Evolutionary conservation across 2,113 vertebrate genomes (phyloP).

Genomic region (Erinaceus europaeus): DNA sequence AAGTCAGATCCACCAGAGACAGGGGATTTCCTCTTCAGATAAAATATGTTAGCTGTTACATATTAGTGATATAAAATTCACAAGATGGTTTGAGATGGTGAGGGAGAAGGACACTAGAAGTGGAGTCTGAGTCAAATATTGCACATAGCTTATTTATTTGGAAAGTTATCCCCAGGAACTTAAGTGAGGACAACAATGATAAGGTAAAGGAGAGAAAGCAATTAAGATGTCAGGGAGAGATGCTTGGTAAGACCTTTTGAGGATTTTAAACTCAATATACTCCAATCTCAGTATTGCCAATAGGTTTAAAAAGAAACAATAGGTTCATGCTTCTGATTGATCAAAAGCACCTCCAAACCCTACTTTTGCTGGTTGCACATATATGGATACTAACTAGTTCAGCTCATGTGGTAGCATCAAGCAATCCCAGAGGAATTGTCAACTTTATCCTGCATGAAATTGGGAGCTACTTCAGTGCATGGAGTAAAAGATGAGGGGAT

Average conservation of each 20-base stretch:
- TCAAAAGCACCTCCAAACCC: neutral
- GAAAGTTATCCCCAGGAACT: neutral
- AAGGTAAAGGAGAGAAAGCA: neutral
- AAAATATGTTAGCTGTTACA: slow-evolving; percentile 74
- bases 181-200: neutral
- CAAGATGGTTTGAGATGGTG: slow-evolving; percentile 47
- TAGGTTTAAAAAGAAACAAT: neutral
- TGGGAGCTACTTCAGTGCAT: neutral
- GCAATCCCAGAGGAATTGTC: neutral
- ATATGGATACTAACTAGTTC: neutral
- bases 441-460: neutral
- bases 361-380: neutral
- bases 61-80: slow-evolving; percentile 47
- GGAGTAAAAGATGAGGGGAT: neutral
- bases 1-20: slow-evolving; percentile 83
- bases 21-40: slow-evolving; percentile 84
- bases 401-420: neutral
- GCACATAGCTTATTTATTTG: neutral
- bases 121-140: neutral
- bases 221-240: neutral
- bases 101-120: slow-evolving; percentile 20
- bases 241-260: neutral
- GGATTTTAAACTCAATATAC: neutral
- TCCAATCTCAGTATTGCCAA: neutral
- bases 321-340: neutral